A percentile compares a stretch with the other conserved stretches of the same genome.
These are phyloP conservation scores for Benthochromis sp. DNA, from an alignment of 2,113 vertebrate genomes.

Conservation along the genomic window DNA sequence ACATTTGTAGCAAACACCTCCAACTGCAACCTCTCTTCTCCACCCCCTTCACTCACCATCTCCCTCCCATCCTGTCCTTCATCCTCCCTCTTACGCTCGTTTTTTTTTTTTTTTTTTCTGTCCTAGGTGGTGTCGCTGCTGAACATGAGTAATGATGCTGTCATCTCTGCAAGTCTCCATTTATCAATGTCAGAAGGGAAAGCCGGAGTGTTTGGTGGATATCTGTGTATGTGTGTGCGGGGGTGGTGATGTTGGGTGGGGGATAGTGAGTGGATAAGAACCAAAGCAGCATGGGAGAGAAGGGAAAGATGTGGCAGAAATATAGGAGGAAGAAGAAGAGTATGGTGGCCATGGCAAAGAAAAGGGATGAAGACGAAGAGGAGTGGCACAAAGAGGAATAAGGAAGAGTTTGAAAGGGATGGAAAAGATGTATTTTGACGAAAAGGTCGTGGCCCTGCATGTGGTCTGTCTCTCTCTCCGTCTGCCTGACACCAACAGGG, in stretches of 20 bases:
- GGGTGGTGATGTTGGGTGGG: background rate
- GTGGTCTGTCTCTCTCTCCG: background rate
- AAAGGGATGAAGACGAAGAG: slow-evolving; percentile 3
- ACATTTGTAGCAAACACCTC: slow-evolving; percentile 8
- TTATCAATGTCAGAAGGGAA: slow-evolving; percentile 59
- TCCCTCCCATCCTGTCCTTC: slow-evolving; percentile 48
- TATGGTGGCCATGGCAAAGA: background rate
- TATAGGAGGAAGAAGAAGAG: background rate
- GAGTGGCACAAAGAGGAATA: background rate
- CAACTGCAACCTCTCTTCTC: slow-evolving; percentile 1
- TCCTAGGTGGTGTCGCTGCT: slow-evolving; percentile 57
- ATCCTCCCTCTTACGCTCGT: slow-evolving; percentile 30
- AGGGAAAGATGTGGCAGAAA: background rate
- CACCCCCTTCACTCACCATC: background rate
- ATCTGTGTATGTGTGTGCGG: background rate
- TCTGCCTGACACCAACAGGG: slow-evolving; percentile 3
- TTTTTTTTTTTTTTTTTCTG: slow-evolving; percentile 12
- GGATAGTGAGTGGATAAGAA: slow-evolving; percentile 23
- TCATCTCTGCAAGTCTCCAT: slow-evolving; percentile 65
- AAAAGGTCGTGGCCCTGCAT: background rate
- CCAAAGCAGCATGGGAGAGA: slow-evolving; percentile 26
- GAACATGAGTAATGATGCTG: slow-evolving; percentile 72
- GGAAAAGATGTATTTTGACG: slow-evolving; percentile 7
- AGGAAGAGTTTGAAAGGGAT: background rate
- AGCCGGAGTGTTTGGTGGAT: slow-evolving; percentile 8